Conservation (phyloP, 2,797 vertebrate genomes). For the Martes flavigula region DNA sequence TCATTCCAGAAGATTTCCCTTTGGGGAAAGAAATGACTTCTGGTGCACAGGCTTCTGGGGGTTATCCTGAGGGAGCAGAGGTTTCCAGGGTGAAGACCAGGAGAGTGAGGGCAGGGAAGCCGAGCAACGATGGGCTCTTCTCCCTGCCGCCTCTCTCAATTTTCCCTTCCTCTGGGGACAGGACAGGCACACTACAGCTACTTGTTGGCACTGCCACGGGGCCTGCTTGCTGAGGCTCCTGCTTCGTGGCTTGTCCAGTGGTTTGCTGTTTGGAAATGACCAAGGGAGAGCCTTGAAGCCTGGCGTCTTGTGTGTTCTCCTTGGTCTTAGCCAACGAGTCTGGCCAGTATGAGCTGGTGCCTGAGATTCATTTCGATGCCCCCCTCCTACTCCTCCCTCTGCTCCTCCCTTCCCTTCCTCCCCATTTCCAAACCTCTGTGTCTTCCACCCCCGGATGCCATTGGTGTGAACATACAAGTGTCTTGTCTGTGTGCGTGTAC, state of each 20-base stretch:
- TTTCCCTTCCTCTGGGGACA: background rate
- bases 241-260: background rate
- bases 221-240: background rate
- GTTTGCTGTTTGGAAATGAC: background rate
- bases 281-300: background rate
- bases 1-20: background rate
- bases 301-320: background rate
- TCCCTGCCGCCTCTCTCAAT: background rate
- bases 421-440: background rate
- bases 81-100: background rate
- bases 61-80: background rate
- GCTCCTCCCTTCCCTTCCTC: background rate
- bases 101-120: background rate
- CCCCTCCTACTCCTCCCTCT: background rate
- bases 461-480: background rate
- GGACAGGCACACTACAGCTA: fast-evolving
- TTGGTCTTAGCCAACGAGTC: background rate
- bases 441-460: background rate
- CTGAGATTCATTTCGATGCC: background rate
- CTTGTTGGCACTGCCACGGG: background rate
- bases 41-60: background rate
- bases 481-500: background rate
- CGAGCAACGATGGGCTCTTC: no score
- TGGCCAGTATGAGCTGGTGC: background rate
- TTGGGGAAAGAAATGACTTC: background rate